Base-by-base conservation (phyloP, 2,113 vertebrate species). In the Planiliza haematocheilus region DNA sequence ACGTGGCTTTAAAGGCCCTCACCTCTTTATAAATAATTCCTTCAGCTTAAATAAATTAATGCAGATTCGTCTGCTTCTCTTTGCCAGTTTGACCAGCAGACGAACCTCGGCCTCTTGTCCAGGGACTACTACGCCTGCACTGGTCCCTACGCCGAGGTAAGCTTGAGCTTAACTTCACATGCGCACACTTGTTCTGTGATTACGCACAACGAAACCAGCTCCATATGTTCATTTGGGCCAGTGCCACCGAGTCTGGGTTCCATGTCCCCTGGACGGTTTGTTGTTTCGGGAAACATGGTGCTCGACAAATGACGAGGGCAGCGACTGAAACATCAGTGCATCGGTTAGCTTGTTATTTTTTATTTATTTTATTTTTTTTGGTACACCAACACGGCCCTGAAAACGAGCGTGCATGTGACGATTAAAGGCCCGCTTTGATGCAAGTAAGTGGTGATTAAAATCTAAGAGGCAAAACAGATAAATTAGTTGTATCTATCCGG, bases 81-180 rank as follows among this genome's bases (percentile, higher is more conserved):
- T 81, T 88, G 43, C 8, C 69, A 99, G 97, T 95, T 98, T 65
- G 97, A 99, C 74, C 97, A 99, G 63, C 95, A 92, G 77, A 81
- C 95, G 17, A 94, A 90, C 53, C 94, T 98, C 21, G 97, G 96
- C 65, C 93, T 99, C 21, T 93, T 95, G 81, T 98, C 97, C 77
- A 94, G 95, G 79, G 96, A 98, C 89, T 96, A 97, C 89, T 99
- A 97, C 1, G 86, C 91, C 10, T 98, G 97, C 84, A 95, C 91
- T 4, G 96, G 95, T 16, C 89, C 93, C 1, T 97, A 97, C 60
- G 83, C 89, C 87, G 95, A 97, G 95, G 97, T 98, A 93, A 75
- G 88, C 20, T 41, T 18, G 1, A 14, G 36, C 37, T 79, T 49
- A 30, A 30, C 24, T 30, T 30, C 24, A 30, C 24, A 30, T 30